A percentile compares a stretch with the other conserved stretches of the same genome.
Evolutionary conservation across 2,113 vertebrate genomes (phyloP).

Genomic region (Paradoxurus hermaphroditus): DNA sequence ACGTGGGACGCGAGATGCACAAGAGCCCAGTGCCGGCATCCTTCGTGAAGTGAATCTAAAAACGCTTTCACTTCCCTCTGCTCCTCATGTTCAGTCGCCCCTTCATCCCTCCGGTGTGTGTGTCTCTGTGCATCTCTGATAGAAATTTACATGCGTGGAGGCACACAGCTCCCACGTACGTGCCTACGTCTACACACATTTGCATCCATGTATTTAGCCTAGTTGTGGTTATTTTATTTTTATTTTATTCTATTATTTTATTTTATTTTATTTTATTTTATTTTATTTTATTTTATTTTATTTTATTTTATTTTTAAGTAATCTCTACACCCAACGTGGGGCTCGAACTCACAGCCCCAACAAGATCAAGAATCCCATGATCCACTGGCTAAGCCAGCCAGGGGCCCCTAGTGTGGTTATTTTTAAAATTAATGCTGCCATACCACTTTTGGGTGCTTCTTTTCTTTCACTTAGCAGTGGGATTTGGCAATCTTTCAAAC

Average conservation of each 20-base stretch:
- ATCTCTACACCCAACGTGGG: not conserved
- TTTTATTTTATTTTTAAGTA: not conserved
- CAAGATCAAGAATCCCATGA: not conserved
- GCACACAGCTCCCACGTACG: no score
- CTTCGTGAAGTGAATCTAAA: not conserved
- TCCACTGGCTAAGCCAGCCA: not conserved
- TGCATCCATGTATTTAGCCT: not conserved
- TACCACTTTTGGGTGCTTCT: not conserved
- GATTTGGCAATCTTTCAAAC: not conserved
- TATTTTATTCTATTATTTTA: no score
- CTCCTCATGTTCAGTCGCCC: not conserved
- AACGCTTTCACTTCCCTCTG: accelerated
- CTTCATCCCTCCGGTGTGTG: no score
- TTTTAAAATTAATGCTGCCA: not conserved
- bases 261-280: not conserved
- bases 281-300: not conserved
- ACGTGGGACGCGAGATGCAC: accelerated
- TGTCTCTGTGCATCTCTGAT: not conserved
- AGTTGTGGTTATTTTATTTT: no score
- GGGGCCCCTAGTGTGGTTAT: not conserved
- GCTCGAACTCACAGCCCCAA: not conserved
- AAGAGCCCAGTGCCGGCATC: accelerated
- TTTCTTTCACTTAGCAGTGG: not conserved
- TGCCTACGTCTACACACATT: not conserved
- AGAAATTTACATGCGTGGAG: not conserved